Base-by-base conservation (phyloP, 2,113 vertebrate genomes). In the Forbesichthys papilliferus region DNA sequence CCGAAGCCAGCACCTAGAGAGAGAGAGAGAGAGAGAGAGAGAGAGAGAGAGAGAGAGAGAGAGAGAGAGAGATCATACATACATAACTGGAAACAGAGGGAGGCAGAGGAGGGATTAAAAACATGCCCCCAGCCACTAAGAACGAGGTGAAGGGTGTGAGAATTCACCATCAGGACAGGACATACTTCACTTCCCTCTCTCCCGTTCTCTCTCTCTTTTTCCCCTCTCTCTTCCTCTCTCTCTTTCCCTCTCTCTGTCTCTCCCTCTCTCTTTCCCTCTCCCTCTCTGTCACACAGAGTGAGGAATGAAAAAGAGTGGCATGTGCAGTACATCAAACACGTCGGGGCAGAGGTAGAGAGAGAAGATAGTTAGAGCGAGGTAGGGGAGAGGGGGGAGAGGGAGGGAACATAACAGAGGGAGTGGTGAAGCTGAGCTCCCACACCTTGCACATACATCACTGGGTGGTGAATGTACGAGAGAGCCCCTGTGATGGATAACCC, bases 1-100 rank as follows among this genome's bases (percentile, higher is more conserved):
- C 74, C 97, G 93, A 33, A 99, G 93, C 98, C 98, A 99, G 90
- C 98, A 99, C 91, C 98, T 99, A 91, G 74, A 95, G 89, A 85
- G 88, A 90, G 86, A 92, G 70, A 49, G 67, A 69, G 48, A 78
- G 66, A 82, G 27, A 80, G 57, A 82, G 63, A 79, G 77, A 78
- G 8, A 79, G 34, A 57, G 34, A 57, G 34, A 62, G 52, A 47
- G 68, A 66, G 8, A 79, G 34, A 57, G 34, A 57, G 34, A 62
- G 52, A 47, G 68, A 66, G 57, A 59, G 58, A 9, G 62, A 52
- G 1, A 14, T 52, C 55, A 57, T 57, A 58, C 56, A 20, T 62
- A n/a, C 51, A 27, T 27, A 27, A 27, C 27, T 27, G 27, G 55
- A 68, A 11, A 68, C 42, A 58, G 42, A 27, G 10, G 18, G 51